These are phyloP conservation scores for Dasypogon diadema DNA, from an alignment of 2,888 invertebrate species.

Conservation along the genomic window DNA sequence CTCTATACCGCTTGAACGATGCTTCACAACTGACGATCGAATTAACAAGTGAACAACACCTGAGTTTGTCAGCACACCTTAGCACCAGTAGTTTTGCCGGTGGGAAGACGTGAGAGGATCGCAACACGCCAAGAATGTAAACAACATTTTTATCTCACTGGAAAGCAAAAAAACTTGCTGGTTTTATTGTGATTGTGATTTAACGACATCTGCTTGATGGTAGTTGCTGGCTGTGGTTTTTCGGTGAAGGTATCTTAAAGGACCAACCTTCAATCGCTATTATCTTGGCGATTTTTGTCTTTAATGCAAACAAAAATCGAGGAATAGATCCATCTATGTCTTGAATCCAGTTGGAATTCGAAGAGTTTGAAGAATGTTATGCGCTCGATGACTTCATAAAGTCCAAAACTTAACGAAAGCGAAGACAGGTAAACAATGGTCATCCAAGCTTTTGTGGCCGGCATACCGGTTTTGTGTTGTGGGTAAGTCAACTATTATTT, in stretches of 20 bases:
- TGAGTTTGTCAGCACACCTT: background rate
- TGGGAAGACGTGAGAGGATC: background rate
- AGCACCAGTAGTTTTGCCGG: background rate
- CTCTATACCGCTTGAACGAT: background rate
- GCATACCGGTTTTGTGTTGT: slow-evolving; percentile 12
- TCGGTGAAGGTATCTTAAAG: background rate
- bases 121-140: background rate
- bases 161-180: too few species aligned
- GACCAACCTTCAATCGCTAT: background rate
- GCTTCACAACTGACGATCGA: background rate
- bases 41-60: background rate
- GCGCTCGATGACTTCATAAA: too few species aligned
- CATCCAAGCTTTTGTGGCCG: background rate
- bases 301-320: too few species aligned
- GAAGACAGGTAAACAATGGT: slow-evolving; percentile 24
- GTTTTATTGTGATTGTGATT: background rate
- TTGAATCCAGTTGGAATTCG: too few species aligned
- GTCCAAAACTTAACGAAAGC: background rate
- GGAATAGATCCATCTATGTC: too few species aligned
- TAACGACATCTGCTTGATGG: background rate
- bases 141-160: background rate
- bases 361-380: background rate
- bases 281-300: too few species aligned
- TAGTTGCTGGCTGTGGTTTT: background rate
- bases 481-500: background rate